These are phyloP conservation scores for Naso thynnoides DNA, from an alignment of 2,797 vertebrate species.

Conservation along the genomic window DNA sequence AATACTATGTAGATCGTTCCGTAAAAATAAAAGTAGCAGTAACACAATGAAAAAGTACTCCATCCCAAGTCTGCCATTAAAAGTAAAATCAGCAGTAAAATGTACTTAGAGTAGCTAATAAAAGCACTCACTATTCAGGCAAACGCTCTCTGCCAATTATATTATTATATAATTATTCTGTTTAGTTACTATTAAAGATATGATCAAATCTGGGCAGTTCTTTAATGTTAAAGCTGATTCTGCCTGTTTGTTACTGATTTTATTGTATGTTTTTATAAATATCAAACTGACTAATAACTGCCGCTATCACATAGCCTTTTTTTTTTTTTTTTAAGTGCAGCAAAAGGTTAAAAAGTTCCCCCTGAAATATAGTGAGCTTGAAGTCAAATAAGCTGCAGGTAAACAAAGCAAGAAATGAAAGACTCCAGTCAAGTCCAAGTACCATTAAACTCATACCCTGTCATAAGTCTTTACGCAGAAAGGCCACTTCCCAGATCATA, in stretches of 20 bases:
- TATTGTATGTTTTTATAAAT: background rate
- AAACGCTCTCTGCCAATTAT: background rate
- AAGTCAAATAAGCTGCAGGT: background rate
- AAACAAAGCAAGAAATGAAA: background rate
- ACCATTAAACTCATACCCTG: no score
- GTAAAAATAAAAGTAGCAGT: background rate
- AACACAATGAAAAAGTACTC: background rate
- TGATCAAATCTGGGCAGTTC: background rate
- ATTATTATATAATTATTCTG: background rate
- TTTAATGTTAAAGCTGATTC: background rate
- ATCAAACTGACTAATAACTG: background rate
- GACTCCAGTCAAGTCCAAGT: background rate
- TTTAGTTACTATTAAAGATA: background rate
- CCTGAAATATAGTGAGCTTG: background rate
- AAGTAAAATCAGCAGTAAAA: background rate
- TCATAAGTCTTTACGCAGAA: no score
- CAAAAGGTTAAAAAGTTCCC: background rate
- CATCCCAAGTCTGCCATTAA: background rate
- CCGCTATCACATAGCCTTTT: no score
- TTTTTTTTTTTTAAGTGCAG: no score
- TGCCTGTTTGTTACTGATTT: background rate
- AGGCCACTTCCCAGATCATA: background rate
- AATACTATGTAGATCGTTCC: background rate
- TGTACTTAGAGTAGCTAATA: background rate
- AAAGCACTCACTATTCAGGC: background rate